phyloP scores from a whole-genome alignment of 2,113 vertebrate species.

The Machaerirhynchus nigripectus region DNA sequence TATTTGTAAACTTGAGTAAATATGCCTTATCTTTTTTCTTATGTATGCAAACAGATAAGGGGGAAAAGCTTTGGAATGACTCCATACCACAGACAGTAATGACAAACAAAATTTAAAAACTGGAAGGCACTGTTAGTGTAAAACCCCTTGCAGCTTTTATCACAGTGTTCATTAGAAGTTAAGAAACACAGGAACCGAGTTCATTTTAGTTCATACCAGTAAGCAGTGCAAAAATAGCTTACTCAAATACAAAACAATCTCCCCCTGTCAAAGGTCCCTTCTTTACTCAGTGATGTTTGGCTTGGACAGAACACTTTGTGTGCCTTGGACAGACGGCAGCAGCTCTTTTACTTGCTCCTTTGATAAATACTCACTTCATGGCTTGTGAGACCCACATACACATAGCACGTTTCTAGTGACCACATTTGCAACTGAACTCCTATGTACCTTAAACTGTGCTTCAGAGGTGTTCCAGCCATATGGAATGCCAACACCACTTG shows the following conservation, averaged over 20 bases:
- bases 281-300: constrained; percentile 3
- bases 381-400: neutral
- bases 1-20: constrained; percentile 33
- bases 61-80: constrained; percentile 45
- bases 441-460: neutral
- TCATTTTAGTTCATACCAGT: constrained; percentile 41
- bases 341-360: neutral
- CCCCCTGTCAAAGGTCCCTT: neutral
- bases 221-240: constrained; percentile 36
- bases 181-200: constrained; percentile 11
- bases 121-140: constrained; percentile 56
- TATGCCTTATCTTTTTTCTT: neutral
- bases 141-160: constrained; percentile 28
- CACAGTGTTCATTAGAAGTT: constrained; percentile 53
- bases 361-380: neutral
- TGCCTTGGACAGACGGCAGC: neutral
- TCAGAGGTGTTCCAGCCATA: neutral
- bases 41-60: neutral
- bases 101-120: constrained; percentile 4
- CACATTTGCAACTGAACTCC: neutral
- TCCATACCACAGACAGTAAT: constrained; percentile 4
- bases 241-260: neutral
- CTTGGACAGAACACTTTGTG: neutral
- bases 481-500: neutral
- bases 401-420: neutral